Evolutionary conservation across 2,888 invertebrate species (phyloP).

Genomic region (Platerodrilus igneus): DNA sequence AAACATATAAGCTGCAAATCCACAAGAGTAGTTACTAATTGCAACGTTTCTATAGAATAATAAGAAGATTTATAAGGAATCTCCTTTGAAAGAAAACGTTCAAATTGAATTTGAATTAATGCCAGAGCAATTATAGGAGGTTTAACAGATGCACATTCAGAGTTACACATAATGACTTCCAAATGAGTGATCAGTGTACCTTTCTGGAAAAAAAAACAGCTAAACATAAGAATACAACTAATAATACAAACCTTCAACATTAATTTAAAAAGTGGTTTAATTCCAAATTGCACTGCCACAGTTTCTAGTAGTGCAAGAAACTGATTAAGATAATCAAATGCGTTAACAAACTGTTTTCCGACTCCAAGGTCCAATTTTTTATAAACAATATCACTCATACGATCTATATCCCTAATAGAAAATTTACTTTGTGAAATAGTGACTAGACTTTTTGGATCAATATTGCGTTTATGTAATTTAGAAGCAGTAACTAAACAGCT

Average conservation of each 20-base stretch:
- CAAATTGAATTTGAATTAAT: conserved; percentile 68
- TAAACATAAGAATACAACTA: conserved; percentile 7
- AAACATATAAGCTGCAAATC: conserved; percentile 69
- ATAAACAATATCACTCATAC: conserved; percentile 79
- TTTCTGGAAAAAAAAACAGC: conserved; percentile 45
- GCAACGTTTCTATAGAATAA: conserved; percentile 50
- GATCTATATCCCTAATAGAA: conserved; percentile 75
- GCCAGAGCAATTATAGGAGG: conserved; percentile 75
- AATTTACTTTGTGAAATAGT: conserved; percentile 69
- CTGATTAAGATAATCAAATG: conserved; percentile 66
- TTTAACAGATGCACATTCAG: conserved; percentile 67
- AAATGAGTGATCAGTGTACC: conserved; percentile 63
- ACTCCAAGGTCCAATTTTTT: conserved; percentile 68
- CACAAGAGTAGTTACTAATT: conserved; percentile 65
- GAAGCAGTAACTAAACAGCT: conserved; percentile 83
- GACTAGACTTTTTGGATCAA: conserved; percentile 65
- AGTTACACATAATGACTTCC: conserved; percentile 72
- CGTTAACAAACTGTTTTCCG: conserved; percentile 57
- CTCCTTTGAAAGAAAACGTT: conserved; percentile 40
- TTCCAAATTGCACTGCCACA: conserved; percentile 52
- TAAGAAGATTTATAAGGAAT: conserved; percentile 33
- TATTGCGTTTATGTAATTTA: conserved; percentile 57
- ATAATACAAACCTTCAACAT: conserved; percentile 49
- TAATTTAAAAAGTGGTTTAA: conserved; percentile 52
- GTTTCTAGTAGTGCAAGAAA: conserved; percentile 59